Conservation (phyloP, 2,113 vertebrate species). For the Dissostichus mawsoni region DNA sequence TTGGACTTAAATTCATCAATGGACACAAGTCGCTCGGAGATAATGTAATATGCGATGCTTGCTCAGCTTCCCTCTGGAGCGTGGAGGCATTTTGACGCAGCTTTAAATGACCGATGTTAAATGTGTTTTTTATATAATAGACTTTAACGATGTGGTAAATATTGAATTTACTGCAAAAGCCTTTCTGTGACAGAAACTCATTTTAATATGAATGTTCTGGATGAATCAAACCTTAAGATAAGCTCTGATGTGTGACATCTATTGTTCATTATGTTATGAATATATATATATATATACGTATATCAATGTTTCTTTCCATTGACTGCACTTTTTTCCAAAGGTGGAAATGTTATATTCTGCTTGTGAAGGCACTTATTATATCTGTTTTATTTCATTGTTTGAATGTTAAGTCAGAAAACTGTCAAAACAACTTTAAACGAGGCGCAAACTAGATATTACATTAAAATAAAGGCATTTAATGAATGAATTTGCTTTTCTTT, state of each 20-base stretch:
- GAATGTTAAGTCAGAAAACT: conserved; percentile 17
- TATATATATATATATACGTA: neutral
- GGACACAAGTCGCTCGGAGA: no score
- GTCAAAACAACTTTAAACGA: conserved; percentile 30
- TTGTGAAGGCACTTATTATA: conserved; percentile 12
- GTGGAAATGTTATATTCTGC: conserved; percentile 33
- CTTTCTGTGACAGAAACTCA: neutral
- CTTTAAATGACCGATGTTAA: conserved; percentile 30
- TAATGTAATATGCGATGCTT: no score
- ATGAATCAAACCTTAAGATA: neutral
- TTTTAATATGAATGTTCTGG: neutral
- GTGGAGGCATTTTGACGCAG: neutral
- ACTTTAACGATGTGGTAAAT: conserved; percentile 8
- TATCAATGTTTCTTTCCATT: conserved; percentile 1
- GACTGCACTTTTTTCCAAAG: conserved; percentile 43
- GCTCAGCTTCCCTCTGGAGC: conserved; percentile 38
- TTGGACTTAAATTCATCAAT: no score
- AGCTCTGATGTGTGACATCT: conserved; percentile 27
- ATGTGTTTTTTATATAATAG: neutral
- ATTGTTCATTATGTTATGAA: no score
- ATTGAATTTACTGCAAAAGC: neutral
- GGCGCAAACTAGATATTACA: neutral
- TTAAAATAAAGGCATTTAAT: neutral
- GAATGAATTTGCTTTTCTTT: neutral
- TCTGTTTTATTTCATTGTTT: conserved; percentile 2